Conservation (phyloP, 1,140 invertebrate species). For the Planococcus citri region DNA sequence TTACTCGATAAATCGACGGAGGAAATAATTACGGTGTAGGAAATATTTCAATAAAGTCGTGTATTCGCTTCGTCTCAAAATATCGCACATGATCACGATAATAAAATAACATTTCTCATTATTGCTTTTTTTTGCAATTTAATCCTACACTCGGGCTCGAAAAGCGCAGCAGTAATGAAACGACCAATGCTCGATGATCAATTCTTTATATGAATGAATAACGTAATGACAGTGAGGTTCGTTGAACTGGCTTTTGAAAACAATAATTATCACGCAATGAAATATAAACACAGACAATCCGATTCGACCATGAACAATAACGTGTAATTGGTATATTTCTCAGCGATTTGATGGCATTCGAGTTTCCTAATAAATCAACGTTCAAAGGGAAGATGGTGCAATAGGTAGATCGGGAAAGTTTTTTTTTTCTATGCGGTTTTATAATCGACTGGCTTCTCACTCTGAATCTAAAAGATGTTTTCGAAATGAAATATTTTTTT, state of each 20-base stretch:
- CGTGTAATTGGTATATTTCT: neutral
- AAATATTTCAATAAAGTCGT: no score
- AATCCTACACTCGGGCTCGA: no score
- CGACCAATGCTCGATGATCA: neutral
- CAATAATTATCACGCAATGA: neutral
- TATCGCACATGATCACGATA: no score
- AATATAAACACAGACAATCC: neutral
- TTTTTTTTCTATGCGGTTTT: neutral
- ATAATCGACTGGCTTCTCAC: neutral
- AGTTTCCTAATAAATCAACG: neutral
- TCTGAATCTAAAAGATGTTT: neutral
- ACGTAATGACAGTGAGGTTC: neutral
- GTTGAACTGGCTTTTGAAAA: slow-evolving; percentile 1
- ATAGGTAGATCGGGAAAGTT: neutral
- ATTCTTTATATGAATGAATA: neutral
- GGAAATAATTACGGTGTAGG: no score
- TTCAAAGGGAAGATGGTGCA: neutral
- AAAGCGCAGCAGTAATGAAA: neutral
- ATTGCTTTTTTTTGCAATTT: no score
- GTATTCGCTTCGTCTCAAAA: no score
- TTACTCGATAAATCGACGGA: no score
- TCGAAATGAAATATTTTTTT: neutral
- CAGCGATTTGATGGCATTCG: neutral
- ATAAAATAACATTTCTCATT: no score
- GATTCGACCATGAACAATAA: neutral